Evolutionary conservation across 1,140 invertebrate genomes (phyloP).

Genomic region (Bombyx mandarina): DNA sequence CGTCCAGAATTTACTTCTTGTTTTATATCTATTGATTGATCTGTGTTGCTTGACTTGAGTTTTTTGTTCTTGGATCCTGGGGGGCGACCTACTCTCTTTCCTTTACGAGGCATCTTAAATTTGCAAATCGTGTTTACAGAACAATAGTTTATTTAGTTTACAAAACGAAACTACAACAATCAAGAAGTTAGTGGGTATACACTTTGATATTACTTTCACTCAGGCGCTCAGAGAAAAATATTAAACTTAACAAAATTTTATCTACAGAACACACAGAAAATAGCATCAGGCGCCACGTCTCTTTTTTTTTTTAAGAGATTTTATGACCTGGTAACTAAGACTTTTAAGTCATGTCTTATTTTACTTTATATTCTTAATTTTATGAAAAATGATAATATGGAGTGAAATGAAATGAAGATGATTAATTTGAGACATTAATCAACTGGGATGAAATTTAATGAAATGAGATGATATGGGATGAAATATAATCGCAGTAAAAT

Average conservation of each 20-base stretch:
- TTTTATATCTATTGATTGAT: constrained; percentile 14
- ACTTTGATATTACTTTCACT: constrained; percentile 63
- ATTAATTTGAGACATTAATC: too few relatives aligned
- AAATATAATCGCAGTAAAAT: too few relatives aligned
- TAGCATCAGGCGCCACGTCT: constrained; percentile 3
- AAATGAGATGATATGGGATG: too few relatives aligned
- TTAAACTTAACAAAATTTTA: too few relatives aligned
- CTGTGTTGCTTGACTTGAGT: constrained; percentile 6
- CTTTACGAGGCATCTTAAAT: constrained; percentile 36
- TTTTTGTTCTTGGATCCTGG: constrained; percentile 33
- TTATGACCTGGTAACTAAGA: too few relatives aligned
- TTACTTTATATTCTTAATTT: too few relatives aligned
- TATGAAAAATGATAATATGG: too few relatives aligned
- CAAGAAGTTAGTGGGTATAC: constrained; percentile 13
- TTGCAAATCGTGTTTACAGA: constrained; percentile 11
- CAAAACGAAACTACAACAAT: constrained; percentile 1
- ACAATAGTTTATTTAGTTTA: constrained; percentile 2
- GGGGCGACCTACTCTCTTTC: constrained; percentile 33
- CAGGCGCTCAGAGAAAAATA: constrained; percentile 35
- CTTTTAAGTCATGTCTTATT: too few relatives aligned
- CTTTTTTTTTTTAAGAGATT: too few relatives aligned
- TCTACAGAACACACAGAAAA: constrained; percentile 1
- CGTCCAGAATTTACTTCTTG: background rate
- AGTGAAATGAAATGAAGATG: too few relatives aligned
- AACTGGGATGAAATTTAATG: too few relatives aligned